A percentile compares a stretch with the other conserved stretches of the same genome.
These are phyloP conservation scores for Columba livia DNA, from an alignment of 2,113 vertebrate species.

Conservation along the genomic window DNA sequence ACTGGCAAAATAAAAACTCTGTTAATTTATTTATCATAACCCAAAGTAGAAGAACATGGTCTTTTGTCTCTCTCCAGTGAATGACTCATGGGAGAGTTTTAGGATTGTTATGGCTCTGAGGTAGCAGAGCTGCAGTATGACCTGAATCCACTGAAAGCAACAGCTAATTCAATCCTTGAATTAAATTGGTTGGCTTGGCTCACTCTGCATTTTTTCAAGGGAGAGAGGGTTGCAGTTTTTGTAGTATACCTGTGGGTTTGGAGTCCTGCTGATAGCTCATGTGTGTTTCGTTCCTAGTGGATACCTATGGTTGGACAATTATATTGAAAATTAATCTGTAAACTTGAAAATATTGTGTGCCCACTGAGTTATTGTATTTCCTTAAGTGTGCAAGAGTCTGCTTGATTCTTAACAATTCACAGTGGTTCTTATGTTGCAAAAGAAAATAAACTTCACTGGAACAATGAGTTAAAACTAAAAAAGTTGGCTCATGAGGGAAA, in stretches of 20 bases:
- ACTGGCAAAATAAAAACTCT: background rate
- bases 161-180: background rate
- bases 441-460: background rate
- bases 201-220: background rate
- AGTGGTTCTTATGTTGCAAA: background rate
- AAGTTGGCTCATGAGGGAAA: fast-evolving
- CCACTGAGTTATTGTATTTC: background rate
- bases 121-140: background rate
- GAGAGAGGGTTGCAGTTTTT: background rate
- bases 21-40: background rate
- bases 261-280: background rate
- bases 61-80: background rate
- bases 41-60: background rate
- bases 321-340: background rate
- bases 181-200: background rate
- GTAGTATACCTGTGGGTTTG: background rate
- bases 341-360: background rate
- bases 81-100: background rate
- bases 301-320: background rate
- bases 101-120: background rate
- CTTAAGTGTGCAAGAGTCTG: background rate
- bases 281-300: background rate
- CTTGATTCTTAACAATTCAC: background rate
- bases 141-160: background rate
- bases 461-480: background rate